Evolutionary conservation across 1,140 invertebrate species (phyloP), one percentile per base, ranked within the genome.

Genomic region (Papilio glaucus): DNA sequence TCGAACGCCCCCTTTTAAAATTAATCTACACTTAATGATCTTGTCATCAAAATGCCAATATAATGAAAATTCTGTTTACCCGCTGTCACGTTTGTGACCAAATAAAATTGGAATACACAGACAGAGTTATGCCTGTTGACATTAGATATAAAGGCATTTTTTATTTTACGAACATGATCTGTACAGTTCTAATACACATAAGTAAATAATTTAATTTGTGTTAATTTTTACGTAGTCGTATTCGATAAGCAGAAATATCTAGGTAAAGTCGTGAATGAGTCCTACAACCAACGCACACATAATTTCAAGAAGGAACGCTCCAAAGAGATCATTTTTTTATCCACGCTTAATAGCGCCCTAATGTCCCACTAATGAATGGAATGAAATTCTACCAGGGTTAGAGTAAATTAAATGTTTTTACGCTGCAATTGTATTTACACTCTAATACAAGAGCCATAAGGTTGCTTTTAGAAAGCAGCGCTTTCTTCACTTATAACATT

Each of bases 321-420:
- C 67, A 71, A 76, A 81, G 80, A 74, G 75, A 80, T 72, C 71
- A 69, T 74, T 84, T n/a, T n/a, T n/a, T n/a, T 80, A 82, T 78
- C 80, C 73, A 79, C 78, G 80, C 77, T 71, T 82, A 82, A 85
- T 83, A 80, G 77, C 78, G 75, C 76, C 79, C 73, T 80, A 85
- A 85, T 84, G 77, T 78, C 74, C 72, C 75, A 74, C 76, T 82
- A 84, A 84, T 84, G 80, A 82, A 79, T 77, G 76, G 74, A 82
- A 79, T 78, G 77, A 79, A 81, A 80, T 63, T 60, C 24, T 38
- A 65, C 49, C 53, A 21, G 33, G 45, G 60, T 57, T 70, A 69
- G 63, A 67, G 41, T 72, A 72, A 74, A 71, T 42, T 53, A 42
- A 63, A 73, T n/a, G n/a, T n/a, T n/a, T n/a, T n/a, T n/a, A 49